These are phyloP conservation scores for Pipistrellus kuhlii DNA, from an alignment of 2,797 vertebrate species.

Conservation along the genomic window DNA sequence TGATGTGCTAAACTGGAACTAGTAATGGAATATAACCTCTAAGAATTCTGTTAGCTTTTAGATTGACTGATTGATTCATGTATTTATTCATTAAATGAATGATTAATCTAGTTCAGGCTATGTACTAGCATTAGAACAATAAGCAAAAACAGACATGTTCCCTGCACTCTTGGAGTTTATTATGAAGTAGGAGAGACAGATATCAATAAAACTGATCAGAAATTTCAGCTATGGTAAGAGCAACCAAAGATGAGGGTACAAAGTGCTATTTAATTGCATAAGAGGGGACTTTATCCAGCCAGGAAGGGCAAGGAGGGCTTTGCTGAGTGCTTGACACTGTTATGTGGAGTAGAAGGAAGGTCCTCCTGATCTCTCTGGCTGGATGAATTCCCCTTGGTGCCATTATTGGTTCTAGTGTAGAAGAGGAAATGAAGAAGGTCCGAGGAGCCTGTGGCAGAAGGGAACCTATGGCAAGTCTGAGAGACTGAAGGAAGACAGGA, in stretches of 20 bases:
- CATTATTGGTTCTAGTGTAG: too few relatives aligned
- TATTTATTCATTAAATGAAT: neutral
- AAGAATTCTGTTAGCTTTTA: constrained; percentile 5
- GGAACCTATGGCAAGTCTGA: neutral
- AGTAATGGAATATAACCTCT: neutral
- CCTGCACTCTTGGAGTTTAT: neutral
- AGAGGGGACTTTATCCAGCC: neutral
- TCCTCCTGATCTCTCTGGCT: neutral
- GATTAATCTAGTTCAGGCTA: neutral
- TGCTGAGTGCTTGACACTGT: neutral
- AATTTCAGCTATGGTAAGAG: neutral
- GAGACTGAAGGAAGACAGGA: neutral
- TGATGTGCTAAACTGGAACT: neutral
- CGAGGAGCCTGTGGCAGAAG: neutral
- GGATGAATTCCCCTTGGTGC: too few relatives aligned
- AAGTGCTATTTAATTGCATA: neutral
- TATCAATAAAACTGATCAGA: neutral
- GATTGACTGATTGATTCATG: neutral
- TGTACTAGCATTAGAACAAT: neutral
- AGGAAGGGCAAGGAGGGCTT: neutral
- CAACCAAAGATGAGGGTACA: neutral
- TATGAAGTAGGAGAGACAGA: neutral
- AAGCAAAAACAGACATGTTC: neutral
- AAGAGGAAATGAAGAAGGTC: neutral
- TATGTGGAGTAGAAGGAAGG: neutral